Base-by-base conservation (phyloP, 2,113 vertebrate genomes). In the Gavia stellata region DNA sequence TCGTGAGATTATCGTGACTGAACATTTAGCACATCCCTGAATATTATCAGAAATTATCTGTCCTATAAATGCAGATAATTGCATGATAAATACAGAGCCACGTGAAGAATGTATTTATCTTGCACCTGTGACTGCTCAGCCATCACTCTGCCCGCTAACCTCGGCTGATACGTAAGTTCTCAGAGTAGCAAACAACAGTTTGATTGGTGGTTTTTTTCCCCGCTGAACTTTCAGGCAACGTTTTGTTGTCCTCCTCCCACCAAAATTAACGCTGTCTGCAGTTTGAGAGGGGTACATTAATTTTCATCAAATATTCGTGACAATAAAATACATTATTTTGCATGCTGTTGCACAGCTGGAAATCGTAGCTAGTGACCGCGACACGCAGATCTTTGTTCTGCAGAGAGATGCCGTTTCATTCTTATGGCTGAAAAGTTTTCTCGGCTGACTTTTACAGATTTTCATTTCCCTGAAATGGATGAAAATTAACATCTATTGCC, bases 61-160 rank as follows among this genome's bases (percentile, higher is more conserved):
- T 44, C 52, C 23, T 34, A 33, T 42, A 42, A 50, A 70, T 74
- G 49, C 25, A 56, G 31, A 68, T 42, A 70, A 24, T 17, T 14
- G 7, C 42, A 45, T 47, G 58, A 72, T 59, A 85, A 74, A 53
- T 36, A 34, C 24, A 75, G 14, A 91, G 36, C 36, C 42, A 67
- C 2, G 1, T 26, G 75, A 53, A 63, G 19, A 80, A 89, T 12
- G 28, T 16, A n/a, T 44, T 72, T 80, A 15, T 58, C 0, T 0
- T 58, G 42, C 33, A 80, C 17, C 56, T 71, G 11, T 29, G 36
- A 29, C n/a, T 42, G 23, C 10, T 68, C 24, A 61, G 0, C 40
- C 3, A 0, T 23, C 40, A 49, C 38, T 68, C 47, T 88, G 49
- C 15, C 26, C 20, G 47, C 56, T 82, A 68, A 86, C 12, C 28